Evolutionary conservation across 2,888 invertebrate species (phyloP), one percentile per base, ranked within the genome.

Genomic region (Andrena flavipes): DNA sequence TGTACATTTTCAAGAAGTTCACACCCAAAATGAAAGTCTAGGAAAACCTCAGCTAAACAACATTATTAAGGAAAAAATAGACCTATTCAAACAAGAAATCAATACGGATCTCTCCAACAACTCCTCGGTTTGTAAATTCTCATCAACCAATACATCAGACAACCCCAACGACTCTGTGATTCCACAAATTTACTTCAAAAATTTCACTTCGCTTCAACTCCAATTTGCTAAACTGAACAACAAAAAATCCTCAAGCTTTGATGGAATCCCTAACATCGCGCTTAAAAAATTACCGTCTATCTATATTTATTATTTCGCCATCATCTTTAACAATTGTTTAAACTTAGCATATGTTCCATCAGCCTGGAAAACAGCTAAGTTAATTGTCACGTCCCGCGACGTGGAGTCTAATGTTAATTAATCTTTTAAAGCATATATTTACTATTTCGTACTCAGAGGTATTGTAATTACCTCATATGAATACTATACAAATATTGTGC

Each of bases 191-290:
- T 60, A 42, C 1, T 71, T 65, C 13, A 65, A 71, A 0, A 29
- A 59, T 8, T 2, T 16, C 13, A 0, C 60, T 2, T 30, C n/a
- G 0, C 20, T 2, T 13, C 67, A 20, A 0, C 23, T 70, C 0
- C 56, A 63, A 23, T 33, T 33, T 8, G 33, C 8, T 8, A 56
- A 48, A 1, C 60, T 77, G 1, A 77, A 72, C 13, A 72, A 67
- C 7, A 77, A 67, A 72, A 78, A 63, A 68, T 78, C 73, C 0
- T 10, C 49, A 13, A 60, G 74, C 2, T 74, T 60, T 2, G 49
- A 74, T 13, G 23, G 51, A 5, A 67, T 74, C 1, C 73, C 63
- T 0, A 73, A 69, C 13, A 68, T 63, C 16, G 20, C 49, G 0
- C 16, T 74, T 8, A 74, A 79, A 69, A 33, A 73, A 0, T n/a